Base-by-base conservation (phyloP, 2,797 vertebrate species). In the Adelosebastes latens region DNA sequence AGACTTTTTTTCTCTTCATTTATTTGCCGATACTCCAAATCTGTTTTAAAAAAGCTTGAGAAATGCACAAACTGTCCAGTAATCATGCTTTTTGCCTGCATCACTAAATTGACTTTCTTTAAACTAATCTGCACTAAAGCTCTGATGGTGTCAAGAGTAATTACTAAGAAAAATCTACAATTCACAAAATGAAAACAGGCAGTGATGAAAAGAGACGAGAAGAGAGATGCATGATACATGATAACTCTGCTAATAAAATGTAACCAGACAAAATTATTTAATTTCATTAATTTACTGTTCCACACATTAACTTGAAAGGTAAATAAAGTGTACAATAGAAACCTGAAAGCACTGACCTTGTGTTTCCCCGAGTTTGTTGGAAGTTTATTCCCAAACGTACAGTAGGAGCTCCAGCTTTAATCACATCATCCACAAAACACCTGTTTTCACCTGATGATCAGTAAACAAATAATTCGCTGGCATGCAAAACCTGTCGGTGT, bases 241-340 rank as follows among this genome's bases (percentile, higher is more conserved):
- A 58, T 2, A 8, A 60, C 24, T 59, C 14, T 24, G 22, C 13
- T 27, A 58, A 27, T 24, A 29, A 29, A 29, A 29, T 59, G 24
- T 25, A 16, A 25, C 22, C 22, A 16, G 2, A 64, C 4, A 64
- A 24, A 64, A 42, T 18, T 0, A 22, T 39, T 14, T 53, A 0
- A 53, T 32, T n/a, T 31, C 27, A 61, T 32, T 1, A 0, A 55
- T 2, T 53, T 13, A 32, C 13, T 53, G 6, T 53, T 68, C 20
- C 7, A 22, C 11, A 16, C 42, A 5, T 10, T 42, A 18, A 46
- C 5, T 25, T 11, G 4, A 46, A 31, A 60, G 27, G 2, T 60
- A 60, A 31, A 14, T 10, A 22, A 8, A 24, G 52, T 34, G 8
- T 39, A 39, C 36, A 39, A 12, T 25, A 39, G 22, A 20, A 34